Evolutionary conservation across 2,797 vertebrate genomes (phyloP).

Genomic region (Carapus acus): DNA sequence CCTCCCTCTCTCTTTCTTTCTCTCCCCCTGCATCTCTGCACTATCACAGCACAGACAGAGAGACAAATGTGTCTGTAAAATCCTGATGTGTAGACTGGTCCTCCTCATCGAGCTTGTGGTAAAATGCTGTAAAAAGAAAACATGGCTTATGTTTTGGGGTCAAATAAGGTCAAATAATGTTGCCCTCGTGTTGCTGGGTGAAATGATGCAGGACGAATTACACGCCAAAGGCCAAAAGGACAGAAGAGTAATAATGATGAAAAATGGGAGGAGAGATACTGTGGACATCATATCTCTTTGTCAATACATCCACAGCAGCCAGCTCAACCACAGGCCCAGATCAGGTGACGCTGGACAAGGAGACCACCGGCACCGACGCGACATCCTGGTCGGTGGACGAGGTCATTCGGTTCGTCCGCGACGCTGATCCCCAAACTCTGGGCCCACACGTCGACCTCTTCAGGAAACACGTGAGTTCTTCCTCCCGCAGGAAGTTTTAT

Average conservation of each 20-base stretch:
- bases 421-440: slow-evolving; percentile 87
- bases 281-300: too few species aligned
- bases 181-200: too few species aligned
- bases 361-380: slow-evolving; percentile 63
- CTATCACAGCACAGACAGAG: too few species aligned
- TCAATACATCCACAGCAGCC: slow-evolving; percentile 67
- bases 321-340: slow-evolving; percentile 89
- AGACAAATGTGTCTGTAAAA: slow-evolving; percentile 90
- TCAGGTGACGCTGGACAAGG: slow-evolving; percentile 77
- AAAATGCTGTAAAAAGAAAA: too few species aligned
- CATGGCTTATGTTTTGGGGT: too few species aligned
- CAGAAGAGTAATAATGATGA: too few species aligned
- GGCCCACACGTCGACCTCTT: slow-evolving; percentile 89
- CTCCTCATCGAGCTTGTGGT: too few species aligned
- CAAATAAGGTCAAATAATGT: too few species aligned
- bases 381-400: slow-evolving; percentile 92
- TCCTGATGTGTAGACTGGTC: too few species aligned
- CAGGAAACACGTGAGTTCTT: slow-evolving; percentile 84
- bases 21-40: slow-evolving; percentile 51
- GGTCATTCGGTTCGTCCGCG: slow-evolving; percentile 88
- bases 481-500: neutral
- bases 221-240: too few species aligned
- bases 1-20: neutral
- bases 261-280: too few species aligned
- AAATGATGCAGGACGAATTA: too few species aligned